Percentiles rank a stretch among this genome's conserved stretches.
phyloP scores from a whole-genome alignment of 2,113 vertebrate genomes.

The Pseudopodoces humilis region DNA sequence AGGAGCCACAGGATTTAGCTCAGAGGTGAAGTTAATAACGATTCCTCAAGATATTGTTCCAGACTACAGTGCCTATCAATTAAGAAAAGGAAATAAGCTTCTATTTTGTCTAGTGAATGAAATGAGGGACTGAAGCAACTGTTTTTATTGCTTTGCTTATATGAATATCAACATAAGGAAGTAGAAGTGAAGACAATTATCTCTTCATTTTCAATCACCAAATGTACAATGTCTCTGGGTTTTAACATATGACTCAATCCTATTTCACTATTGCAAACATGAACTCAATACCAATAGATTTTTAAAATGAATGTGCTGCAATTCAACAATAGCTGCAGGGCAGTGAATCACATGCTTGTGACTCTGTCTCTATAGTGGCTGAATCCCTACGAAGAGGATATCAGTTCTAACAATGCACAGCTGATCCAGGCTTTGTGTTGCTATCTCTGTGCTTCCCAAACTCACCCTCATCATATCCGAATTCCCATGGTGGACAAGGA shows the following conservation, averaged over 20 bases:
- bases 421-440: not conserved
- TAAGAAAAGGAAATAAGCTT: not conserved
- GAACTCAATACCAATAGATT: conserved; percentile 5
- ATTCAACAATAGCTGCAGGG: conserved; percentile 9
- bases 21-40: not conserved
- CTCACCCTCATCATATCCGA: not conserved
- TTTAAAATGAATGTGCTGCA: not conserved
- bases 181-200: conserved; percentile 3
- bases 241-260: not conserved
- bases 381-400: not conserved
- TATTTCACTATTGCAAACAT: conserved; percentile 2
- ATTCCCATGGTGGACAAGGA: not conserved
- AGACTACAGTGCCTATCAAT: not conserved
- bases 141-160: not conserved
- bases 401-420: not conserved
- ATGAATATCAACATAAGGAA: not conserved
- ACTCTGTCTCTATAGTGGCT: not conserved
- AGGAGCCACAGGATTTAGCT: not conserved
- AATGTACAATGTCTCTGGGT: not conserved
- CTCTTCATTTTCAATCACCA: not conserved
- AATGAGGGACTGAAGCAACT: not conserved
- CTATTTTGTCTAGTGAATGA: not conserved
- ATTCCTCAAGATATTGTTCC: not conserved
- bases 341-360: not conserved
- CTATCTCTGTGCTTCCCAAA: not conserved